Conservation (phyloP, 2,113 vertebrate genomes). For the Poeciliopsis prolifica region DNA sequence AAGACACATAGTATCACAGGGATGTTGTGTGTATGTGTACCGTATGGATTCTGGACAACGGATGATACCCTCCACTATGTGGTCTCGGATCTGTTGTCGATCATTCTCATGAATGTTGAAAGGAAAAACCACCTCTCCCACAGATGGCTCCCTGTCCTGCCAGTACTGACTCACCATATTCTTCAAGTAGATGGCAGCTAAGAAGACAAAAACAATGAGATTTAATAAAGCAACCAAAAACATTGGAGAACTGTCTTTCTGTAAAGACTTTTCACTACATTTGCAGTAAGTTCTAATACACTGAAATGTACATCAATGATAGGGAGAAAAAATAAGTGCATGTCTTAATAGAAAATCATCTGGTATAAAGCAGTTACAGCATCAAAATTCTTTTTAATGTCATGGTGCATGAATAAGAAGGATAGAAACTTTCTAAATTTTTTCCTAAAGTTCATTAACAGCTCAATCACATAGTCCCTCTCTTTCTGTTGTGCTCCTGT, state of each 20-base stretch:
- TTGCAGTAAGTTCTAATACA: not conserved
- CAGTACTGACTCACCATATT: constrained; percentile 99
- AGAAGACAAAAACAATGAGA: constrained; percentile 13
- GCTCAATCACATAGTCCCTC: no score
- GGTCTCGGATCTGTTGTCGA: constrained; percentile 93
- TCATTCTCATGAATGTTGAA: constrained; percentile 99
- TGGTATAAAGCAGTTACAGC: not conserved
- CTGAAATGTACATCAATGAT: not conserved
- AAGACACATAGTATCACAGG: no score
- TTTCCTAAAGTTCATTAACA: no score
- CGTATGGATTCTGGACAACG: constrained; percentile 94
- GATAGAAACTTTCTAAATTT: no score
- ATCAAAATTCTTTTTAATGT: no score
- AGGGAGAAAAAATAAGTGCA: not conserved
- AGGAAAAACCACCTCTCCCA: constrained; percentile 89
- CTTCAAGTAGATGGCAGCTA: constrained; percentile 98
- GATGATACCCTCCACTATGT: constrained; percentile 95
- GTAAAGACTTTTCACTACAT: no score
- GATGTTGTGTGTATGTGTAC: constrained; percentile 64
- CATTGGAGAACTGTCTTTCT: no score
- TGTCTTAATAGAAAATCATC: not conserved
- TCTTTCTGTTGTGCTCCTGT: no score
- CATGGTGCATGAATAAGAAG: no score
- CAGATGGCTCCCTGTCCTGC: constrained; percentile 91
- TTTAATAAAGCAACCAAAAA: not conserved